Conservation (phyloP, 2,797 vertebrate species). For the Falco concolor region DNA sequence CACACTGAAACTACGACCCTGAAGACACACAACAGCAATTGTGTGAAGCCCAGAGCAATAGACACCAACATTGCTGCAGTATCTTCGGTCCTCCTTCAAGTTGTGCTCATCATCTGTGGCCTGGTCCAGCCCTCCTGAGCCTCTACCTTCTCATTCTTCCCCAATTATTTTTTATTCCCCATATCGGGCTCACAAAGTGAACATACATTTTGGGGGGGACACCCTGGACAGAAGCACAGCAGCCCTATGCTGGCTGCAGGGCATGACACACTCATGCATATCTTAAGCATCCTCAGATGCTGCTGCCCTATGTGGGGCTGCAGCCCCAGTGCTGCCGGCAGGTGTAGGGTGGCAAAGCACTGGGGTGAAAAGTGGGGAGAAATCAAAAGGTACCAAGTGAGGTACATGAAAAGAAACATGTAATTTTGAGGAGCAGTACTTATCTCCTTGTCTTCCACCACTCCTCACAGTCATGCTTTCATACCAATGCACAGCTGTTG, state of each 20-base stretch:
- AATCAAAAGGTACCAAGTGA: background rate
- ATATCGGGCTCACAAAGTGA: background rate
- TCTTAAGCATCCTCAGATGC: background rate
- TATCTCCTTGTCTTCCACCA: background rate
- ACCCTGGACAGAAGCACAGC: background rate
- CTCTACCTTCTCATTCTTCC: background rate
- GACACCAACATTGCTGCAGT: rapidly evolving
- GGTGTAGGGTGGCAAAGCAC: background rate
- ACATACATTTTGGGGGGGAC: background rate
- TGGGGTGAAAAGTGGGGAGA: background rate
- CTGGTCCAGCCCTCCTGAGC: background rate
- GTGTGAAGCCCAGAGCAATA: background rate
- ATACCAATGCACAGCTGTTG: background rate
- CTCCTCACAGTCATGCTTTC: background rate
- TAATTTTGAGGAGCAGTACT: background rate
- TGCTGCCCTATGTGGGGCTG: background rate
- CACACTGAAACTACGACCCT: background rate
- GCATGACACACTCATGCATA: rapidly evolving
- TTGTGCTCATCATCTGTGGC: background rate
- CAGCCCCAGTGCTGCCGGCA: rapidly evolving
- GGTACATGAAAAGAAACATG: background rate
- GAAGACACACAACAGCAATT: background rate
- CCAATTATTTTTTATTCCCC: rapidly evolving
- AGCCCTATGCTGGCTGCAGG: background rate
- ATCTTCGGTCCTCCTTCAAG: background rate